Evolutionary conservation across 2,888 invertebrate species (phyloP).

Genomic region (Euclidia mi): DNA sequence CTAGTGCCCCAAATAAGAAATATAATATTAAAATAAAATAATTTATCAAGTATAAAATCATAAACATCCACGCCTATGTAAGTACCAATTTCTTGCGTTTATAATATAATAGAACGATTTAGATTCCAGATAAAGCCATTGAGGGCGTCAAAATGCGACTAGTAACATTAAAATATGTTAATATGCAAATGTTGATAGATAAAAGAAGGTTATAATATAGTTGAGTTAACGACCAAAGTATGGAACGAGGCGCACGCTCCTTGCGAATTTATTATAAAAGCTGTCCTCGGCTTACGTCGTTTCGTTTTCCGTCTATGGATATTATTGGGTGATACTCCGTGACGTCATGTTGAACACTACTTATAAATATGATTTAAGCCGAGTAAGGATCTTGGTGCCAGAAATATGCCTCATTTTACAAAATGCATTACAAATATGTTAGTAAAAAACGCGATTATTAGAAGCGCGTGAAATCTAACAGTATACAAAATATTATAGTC

Average conservation of each 20-base stretch:
- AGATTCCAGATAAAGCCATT: constrained; percentile 76
- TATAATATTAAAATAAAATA: constrained; percentile 16
- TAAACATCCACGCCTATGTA: constrained; percentile 24
- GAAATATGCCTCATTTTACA: too few relatives aligned
- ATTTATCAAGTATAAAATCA: constrained; percentile 29
- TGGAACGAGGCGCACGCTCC: constrained; percentile 52
- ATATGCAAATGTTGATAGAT: constrained; percentile 78
- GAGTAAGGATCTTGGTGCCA: too few relatives aligned
- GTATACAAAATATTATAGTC: too few relatives aligned
- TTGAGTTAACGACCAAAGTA: constrained; percentile 67
- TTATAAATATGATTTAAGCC: too few relatives aligned
- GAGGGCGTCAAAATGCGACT: constrained; percentile 72
- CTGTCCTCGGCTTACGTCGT: neutral
- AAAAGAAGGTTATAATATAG: constrained; percentile 79
- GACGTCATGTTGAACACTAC: too few relatives aligned
- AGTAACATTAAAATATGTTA: constrained; percentile 70
- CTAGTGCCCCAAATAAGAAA: neutral
- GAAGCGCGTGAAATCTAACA: too few relatives aligned
- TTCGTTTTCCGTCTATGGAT: neutral
- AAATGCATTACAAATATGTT: too few relatives aligned
- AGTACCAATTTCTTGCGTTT: constrained; percentile 56
- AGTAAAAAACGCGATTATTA: too few relatives aligned
- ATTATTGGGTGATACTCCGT: too few relatives aligned
- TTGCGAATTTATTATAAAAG: constrained; percentile 46
- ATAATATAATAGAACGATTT: constrained; percentile 64